Base-by-base conservation (phyloP, 2,888 invertebrate genomes). In the Blera fallax region DNA sequence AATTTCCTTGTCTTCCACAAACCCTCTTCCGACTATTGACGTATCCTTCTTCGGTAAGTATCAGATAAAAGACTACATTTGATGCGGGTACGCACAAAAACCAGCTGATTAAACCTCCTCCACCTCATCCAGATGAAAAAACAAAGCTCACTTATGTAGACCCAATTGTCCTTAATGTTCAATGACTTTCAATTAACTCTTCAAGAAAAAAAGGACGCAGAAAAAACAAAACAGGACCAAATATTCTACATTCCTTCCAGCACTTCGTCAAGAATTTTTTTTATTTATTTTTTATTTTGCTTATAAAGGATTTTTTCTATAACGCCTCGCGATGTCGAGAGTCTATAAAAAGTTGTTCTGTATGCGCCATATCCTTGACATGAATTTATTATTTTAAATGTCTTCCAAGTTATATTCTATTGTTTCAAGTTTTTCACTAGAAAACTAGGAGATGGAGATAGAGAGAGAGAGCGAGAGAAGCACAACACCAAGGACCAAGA, bases 311-410 rank as follows among this genome's bases (percentile, higher is more conserved):
- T 50, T 50, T 50, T 27, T 27, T 27, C 27, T 50, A 50, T n/a
- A 50, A 50, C 50, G 27, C 50, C 50, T 50, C 48, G 50, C 32
- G 65, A 50, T 18, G n/a, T 18, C 10, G 14, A 11, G 34, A 50
- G 54, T 70, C 60, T 65, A 62, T 62, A 70, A 54, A n/a, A 60
- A 37, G 27, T 45, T 76, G 7, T 45, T 48, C 18, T 54, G 7
- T n/a, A n/a, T 79, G 43, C 81, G 37, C 45, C 37, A 40, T 81
- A 81, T 81, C 81, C 81, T 81, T 81, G 81, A 69, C 81, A 81
- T 45, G 76, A 62, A 76, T 81, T 62, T 76, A 54, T 74, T 74
- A 60, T 67, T 52, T 54, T 27, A 74, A 80, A 69, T 37, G 27
- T 69, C 64, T 74, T 74, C 34, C 34, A 65, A 76, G 65, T 62